Conservation (phyloP, 1,140 invertebrate genomes). For the Calycopis cecrops region DNA sequence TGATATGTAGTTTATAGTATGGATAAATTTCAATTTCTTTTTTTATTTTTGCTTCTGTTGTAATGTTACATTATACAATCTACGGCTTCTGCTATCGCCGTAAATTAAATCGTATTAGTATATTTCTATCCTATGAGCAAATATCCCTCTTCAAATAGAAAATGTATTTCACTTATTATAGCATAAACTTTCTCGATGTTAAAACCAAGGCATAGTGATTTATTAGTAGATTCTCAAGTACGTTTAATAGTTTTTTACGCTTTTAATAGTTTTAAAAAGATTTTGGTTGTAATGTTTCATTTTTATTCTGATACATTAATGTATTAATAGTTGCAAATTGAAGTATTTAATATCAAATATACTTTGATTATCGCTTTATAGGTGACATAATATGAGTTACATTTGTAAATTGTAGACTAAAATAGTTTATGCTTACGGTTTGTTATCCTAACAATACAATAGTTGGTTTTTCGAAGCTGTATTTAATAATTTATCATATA, state of each 20-base stretch:
- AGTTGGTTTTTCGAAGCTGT: neutral
- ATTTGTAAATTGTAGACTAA: no score
- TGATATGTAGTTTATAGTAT: no score
- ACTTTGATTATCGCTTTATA: no score
- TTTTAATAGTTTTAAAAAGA: constrained; percentile 46
- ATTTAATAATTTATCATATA: neutral
- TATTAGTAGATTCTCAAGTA: constrained; percentile 51
- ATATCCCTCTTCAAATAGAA: no score
- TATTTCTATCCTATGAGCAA: no score
- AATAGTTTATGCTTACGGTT: no score
- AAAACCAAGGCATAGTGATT: constrained; percentile 56
- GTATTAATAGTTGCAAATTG: constrained; percentile 7
- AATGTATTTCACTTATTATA: neutral
- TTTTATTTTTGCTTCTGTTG: no score
- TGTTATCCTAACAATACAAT: neutral
- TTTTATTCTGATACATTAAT: constrained; percentile 33
- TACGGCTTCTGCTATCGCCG: no score
- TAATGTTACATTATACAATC: no score
- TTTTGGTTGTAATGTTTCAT: constrained; percentile 45
- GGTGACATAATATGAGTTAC: no score
- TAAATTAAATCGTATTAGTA: no score
- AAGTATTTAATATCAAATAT: constrained; percentile 2
- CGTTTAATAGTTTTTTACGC: constrained; percentile 48
- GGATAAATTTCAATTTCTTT: no score
- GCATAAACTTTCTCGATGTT: constrained; percentile 13